phyloP scores from a whole-genome alignment of 2,113 vertebrate genomes.

The Melozone crissalis region DNA sequence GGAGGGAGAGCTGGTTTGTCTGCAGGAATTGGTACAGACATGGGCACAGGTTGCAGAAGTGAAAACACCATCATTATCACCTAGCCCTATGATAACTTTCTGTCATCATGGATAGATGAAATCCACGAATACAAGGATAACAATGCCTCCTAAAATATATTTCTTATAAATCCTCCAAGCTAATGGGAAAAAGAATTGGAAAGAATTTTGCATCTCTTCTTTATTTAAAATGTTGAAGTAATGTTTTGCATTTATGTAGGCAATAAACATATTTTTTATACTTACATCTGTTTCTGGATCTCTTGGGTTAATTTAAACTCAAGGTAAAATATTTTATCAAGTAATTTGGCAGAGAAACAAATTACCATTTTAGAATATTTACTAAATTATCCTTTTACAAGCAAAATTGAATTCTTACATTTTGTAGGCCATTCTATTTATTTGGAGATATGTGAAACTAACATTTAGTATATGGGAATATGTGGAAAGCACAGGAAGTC shows the following conservation, averaged over 20 bases:
- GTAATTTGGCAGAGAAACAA: background rate
- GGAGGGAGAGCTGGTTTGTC: background rate
- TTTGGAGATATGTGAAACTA: background rate
- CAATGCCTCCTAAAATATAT: background rate
- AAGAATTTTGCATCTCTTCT: background rate
- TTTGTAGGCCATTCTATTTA: background rate
- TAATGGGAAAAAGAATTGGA: background rate
- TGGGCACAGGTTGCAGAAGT: background rate
- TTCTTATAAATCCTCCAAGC: background rate
- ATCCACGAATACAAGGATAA: background rate
- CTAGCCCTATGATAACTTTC: background rate
- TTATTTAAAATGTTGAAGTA: background rate
- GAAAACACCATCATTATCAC: background rate
- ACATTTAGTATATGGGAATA: background rate
- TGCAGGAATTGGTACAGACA: background rate
- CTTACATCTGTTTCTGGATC: background rate
- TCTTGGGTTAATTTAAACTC: background rate
- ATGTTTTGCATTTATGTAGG: background rate
- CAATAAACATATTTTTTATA: background rate
- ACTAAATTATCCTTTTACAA: background rate
- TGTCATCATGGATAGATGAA: background rate
- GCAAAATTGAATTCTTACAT: background rate
- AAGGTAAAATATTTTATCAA: background rate
- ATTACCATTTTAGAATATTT: background rate
- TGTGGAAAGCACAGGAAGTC: background rate